Evolutionary conservation across 1,140 invertebrate genomes (phyloP).

Genomic region (Drosophila mojavensis): DNA sequence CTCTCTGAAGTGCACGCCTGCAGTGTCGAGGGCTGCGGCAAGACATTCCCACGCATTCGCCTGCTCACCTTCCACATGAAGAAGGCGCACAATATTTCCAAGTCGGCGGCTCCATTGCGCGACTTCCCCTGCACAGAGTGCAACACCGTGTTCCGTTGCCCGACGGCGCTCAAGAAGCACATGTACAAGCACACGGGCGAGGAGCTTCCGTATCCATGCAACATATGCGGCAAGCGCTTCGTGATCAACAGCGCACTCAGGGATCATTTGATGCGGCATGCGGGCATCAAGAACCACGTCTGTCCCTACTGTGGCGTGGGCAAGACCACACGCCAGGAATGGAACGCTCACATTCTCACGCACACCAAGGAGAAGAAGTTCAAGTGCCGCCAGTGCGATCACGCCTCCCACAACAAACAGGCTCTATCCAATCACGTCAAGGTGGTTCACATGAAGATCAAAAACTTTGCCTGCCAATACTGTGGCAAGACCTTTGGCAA

Average conservation of each 20-base stretch:
- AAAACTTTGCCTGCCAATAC: slow-evolving; percentile 80
- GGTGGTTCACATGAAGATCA: slow-evolving; percentile 80
- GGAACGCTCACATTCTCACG: slow-evolving; percentile 79
- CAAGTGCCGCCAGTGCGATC: slow-evolving; percentile 74
- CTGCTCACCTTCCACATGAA: slow-evolving; percentile 80
- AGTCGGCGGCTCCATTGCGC: slow-evolving; percentile 66
- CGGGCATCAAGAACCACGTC: slow-evolving; percentile 80
- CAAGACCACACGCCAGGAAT: slow-evolving; percentile 78
- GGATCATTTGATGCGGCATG: slow-evolving; percentile 79
- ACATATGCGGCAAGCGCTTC: slow-evolving; percentile 85
- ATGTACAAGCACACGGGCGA: slow-evolving; percentile 86
- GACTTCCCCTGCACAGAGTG: slow-evolving; percentile 77
- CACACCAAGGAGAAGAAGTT: slow-evolving; percentile 83
- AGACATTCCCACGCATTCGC: slow-evolving; percentile 75
- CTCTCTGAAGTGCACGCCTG: slow-evolving; percentile 71
- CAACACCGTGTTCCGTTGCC: slow-evolving; percentile 79
- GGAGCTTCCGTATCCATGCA: slow-evolving; percentile 86
- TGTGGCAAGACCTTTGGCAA: slow-evolving; percentile 83
- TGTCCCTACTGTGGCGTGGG: slow-evolving; percentile 81
- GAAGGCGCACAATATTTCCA: slow-evolving; percentile 74
- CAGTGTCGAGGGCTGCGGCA: slow-evolving; percentile 69
- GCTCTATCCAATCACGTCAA: slow-evolving; percentile 75
- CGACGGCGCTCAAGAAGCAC: slow-evolving; percentile 84
- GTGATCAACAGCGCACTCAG: slow-evolving; percentile 75
- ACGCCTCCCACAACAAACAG: slow-evolving; percentile 79